Percentiles rank a stretch among this genome's conserved stretches.
These are phyloP conservation scores for Leptinotarsa lineolata DNA, from an alignment of 1,140 invertebrate species.

Conservation along the genomic window DNA sequence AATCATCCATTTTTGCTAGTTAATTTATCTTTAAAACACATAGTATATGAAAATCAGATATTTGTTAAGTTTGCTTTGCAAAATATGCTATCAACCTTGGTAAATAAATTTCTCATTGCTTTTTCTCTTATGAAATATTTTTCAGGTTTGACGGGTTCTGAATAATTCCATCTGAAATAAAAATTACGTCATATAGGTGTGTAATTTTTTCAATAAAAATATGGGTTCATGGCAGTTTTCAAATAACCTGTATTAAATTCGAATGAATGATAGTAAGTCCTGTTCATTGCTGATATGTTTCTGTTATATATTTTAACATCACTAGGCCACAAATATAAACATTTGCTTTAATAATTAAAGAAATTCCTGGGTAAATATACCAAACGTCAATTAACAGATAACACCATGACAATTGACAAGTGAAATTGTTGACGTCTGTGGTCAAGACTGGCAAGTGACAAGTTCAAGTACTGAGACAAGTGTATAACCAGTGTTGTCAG, in stretches of 20 bases:
- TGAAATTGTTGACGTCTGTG: too few species aligned
- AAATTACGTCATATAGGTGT: constrained; percentile 39
- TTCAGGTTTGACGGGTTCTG: not conserved
- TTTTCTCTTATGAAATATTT: constrained; percentile 16
- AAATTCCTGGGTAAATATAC: too few species aligned
- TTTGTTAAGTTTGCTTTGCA: not conserved
- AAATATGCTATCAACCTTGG: not conserved
- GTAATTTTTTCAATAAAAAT: constrained; percentile 23
- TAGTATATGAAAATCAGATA: not conserved
- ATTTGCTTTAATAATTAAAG: not conserved
- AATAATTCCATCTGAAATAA: constrained; percentile 12
- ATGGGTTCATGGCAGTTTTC: not conserved
- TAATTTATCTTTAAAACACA: not conserved
- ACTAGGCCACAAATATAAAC: not conserved
- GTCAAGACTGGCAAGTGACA: too few species aligned
- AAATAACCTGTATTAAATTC: constrained; percentile 3
- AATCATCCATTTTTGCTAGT: constrained; percentile 82
- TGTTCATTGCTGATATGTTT: constrained; percentile 6
- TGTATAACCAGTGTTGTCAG: too few species aligned
- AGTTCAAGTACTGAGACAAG: too few species aligned
- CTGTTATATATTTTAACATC: not conserved
- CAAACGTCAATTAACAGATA: too few species aligned
- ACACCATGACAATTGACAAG: too few species aligned
- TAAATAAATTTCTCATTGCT: not conserved
- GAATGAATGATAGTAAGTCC: not conserved